Percentiles rank a stretch among this genome's conserved stretches.
Evolutionary conservation across 2,888 invertebrate genomes (phyloP).

Genomic region (Brachyopa scutellaris): DNA sequence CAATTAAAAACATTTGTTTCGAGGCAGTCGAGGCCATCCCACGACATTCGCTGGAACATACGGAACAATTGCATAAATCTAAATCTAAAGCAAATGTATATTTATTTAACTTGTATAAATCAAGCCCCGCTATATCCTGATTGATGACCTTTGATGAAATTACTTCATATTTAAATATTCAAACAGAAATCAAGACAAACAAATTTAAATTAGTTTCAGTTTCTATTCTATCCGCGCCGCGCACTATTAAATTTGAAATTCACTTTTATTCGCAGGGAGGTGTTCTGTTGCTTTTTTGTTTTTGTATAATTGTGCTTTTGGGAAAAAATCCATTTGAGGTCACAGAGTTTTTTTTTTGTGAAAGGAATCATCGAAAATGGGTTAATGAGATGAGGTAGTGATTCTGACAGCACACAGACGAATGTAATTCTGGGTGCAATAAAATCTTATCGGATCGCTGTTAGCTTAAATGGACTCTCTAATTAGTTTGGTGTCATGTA

Average conservation of each 20-base stretch:
- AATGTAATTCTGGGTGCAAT: constrained; percentile 45
- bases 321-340: constrained; percentile 10
- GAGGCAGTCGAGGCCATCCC: constrained; percentile 46
- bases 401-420: constrained; percentile 6
- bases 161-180: not conserved
- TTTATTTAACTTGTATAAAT: constrained; percentile 15
- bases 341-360: constrained; percentile 8
- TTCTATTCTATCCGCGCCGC: constrained; percentile 1
- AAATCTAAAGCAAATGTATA: not conserved
- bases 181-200: not conserved
- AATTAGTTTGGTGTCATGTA: constrained; percentile 48
- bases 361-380: constrained; percentile 43
- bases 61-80: constrained; percentile 36
- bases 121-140: constrained; percentile 4
- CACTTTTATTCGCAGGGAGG: constrained; percentile 31
- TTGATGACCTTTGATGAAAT: constrained; percentile 33
- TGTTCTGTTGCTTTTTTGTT: not conserved
- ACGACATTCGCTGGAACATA: constrained; percentile 12
- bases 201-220: constrained; percentile 1
- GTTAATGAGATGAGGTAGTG: constrained; percentile 26
- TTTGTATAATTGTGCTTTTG: too few species aligned
- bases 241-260: constrained; percentile 28
- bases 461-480: constrained; percentile 36
- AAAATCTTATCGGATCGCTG: constrained; percentile 54
- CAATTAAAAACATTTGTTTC: constrained; percentile 42